Base-by-base conservation (phyloP, 2,113 vertebrate species). In the Nibea albiflora region DNA sequence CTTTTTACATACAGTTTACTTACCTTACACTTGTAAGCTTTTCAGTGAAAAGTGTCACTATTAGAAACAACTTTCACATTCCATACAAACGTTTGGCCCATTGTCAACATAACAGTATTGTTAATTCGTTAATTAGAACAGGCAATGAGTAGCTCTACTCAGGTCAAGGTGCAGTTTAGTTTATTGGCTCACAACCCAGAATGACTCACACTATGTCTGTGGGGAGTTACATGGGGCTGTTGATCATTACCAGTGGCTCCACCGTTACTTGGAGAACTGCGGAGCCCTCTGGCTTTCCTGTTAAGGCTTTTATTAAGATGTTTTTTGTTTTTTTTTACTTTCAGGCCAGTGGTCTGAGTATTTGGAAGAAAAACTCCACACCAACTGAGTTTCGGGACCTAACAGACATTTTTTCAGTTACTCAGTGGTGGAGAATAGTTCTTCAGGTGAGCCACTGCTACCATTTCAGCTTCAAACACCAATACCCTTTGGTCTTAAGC, bases 171-270 rank as follows among this genome's bases (percentile, higher is more conserved):
- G n/a, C 15, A 50, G n/a, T 50, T 50, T 61, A 20, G 44, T 57
- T n/a, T 50, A 10, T 24, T 57, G 42, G 11, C 42, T 65, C 28
- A 66, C 11, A 19, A 53, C 24, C 0, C 31, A 54, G 11, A 60
- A 44, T 46, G 60, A 64, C 47, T 71, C 58, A 19, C 35, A 35
- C 35, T 16, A 12, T 28, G 20, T 35, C 69, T 62, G 49, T 14
- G 10, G 26, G 49, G 70, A 68, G 71, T 52, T 76, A 39, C 35
- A 76, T 42, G 15, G 66, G 26, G 26, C 17, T 61, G 24, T 26
- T 76, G 61, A 66, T 83, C 67, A 60, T 62, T 81, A 81, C 52
- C 60, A 60, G 66, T 28, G 47, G 12, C 24, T 61, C 26, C 20
- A 19, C 49, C 9, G 28, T 76, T 68, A 69, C n/a, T 26, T n/a